Conservation (phyloP, 64 coral and sea anemone species). For the Hydrozoanthus tunicans region DNA sequence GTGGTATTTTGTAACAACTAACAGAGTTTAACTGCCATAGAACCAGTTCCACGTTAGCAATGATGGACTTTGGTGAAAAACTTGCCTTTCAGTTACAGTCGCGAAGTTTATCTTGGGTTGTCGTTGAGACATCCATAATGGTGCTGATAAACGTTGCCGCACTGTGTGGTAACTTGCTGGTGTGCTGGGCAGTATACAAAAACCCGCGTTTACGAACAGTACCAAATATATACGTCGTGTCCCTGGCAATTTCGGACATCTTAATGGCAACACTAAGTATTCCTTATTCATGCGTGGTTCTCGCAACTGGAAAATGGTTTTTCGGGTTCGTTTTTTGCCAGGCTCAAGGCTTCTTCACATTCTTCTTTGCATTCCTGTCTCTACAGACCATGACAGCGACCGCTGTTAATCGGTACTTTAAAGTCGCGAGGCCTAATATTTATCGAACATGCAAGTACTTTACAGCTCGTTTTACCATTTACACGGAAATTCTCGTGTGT, state of each 20-base stretch:
- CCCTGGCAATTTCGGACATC: conserved; percentile 68
- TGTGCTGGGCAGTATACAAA: conserved; percentile 62
- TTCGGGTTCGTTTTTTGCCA: conserved; percentile 44
- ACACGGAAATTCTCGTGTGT: conserved; percentile 36
- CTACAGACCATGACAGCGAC: conserved; percentile 63
- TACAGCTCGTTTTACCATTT: conserved; percentile 32
- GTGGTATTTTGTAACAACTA: background rate
- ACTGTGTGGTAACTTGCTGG: conserved; percentile 46
- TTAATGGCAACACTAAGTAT: conserved; percentile 68
- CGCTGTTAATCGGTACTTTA: conserved; percentile 71
- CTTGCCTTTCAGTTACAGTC: conserved; percentile 33
- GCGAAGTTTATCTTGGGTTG: conserved; percentile 23
- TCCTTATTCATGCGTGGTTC: conserved; percentile 59
- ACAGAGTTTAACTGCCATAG: background rate
- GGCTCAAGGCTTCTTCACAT: conserved; percentile 68
- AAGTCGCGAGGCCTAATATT: conserved; percentile 57
- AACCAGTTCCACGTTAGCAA: background rate
- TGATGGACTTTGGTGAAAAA: background rate
- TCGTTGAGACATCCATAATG: conserved; percentile 45
- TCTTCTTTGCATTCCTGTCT: conserved; percentile 74
- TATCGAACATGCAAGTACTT: conserved; percentile 60
- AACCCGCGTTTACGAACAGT: conserved; percentile 63
- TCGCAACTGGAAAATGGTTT: conserved; percentile 55
- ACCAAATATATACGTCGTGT: conserved; percentile 66
- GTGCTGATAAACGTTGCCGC: conserved; percentile 60